Base-by-base conservation (phyloP, 1,140 invertebrate genomes). In the Orius insidiosus region DNA sequence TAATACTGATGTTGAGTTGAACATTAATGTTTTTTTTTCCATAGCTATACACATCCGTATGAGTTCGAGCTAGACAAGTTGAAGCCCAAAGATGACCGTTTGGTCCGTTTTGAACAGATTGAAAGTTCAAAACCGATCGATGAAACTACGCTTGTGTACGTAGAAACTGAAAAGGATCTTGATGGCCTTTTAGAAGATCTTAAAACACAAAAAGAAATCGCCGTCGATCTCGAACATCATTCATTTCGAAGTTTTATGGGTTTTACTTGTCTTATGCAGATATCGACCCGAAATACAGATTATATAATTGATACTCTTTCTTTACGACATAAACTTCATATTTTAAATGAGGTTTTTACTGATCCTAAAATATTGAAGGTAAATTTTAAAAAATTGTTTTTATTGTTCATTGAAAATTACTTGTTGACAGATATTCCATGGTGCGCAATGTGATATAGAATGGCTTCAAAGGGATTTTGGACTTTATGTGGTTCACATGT, bases 401-500 rank as follows among this genome's bases (percentile, higher is more conserved):
- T 11, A 46, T 44, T 43, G 44, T 35, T 51, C 11, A 18, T 19
- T 18, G 10, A 44, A 6, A n/a, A 38, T 48, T 51, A 40, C 30
- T 47, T 45, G 54, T 16, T n/a, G n/a, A n/a, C 48, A 82, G 80
- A 72, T 98, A 2, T 83, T 98, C 55, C 95, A 98, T 61, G 94
- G 94, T 33, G 83, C 86, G 1, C 78, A 90, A 47, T 68, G 58
- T 37, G 95, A 99, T 61, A 72, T 98, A 30, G 63, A 77, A 14
- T 98, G 95, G 95, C 64, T 99, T 14, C 95, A 98, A 61, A 70
- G 87, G 38, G 95, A 99, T 68, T 77, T 98, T 46, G 85, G 87
- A 0, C 54, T 98, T 0, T 98, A 98, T 59, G 61, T 98, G 11
- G 90, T 98, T 0, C 95, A 96, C 56, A 79, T 98, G 76, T 97